These are phyloP conservation scores for Hiodon alosoides DNA, from an alignment of 2,113 vertebrate genomes.

Conservation along the genomic window DNA sequence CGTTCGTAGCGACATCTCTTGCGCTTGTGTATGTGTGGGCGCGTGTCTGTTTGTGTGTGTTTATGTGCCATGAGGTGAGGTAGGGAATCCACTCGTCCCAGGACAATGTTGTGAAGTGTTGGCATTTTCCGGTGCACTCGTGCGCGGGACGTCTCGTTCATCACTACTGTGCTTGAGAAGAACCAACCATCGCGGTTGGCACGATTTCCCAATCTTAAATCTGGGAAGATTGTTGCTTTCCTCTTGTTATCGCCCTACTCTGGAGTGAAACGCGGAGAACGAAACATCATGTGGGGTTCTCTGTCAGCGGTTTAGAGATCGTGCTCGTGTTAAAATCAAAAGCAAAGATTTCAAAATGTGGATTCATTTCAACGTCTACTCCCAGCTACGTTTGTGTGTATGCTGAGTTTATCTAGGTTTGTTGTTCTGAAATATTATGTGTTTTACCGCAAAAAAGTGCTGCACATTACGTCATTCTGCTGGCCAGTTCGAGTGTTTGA, in stretches of 20 bases:
- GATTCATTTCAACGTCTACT: too few relatives aligned
- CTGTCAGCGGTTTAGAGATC: too few relatives aligned
- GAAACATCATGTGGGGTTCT: neutral
- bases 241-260: neutral
- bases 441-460: slow-evolving; percentile 10
- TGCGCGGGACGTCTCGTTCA: neutral
- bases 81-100: neutral
- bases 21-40: neutral
- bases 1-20: too few relatives aligned
- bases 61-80: neutral
- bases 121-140: too few relatives aligned
- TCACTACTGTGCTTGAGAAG: slow-evolving; percentile 2
- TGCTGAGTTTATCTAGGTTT: too few relatives aligned
- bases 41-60: neutral
- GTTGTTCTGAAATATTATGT: neutral
- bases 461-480: slow-evolving; percentile 79
- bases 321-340: too few relatives aligned
- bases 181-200: neutral
- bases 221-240: too few relatives aligned
- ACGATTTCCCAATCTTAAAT: neutral
- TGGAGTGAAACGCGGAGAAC: neutral
- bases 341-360: too few relatives aligned
- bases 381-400: too few relatives aligned
- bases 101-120: neutral
- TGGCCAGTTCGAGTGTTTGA: slow-evolving; percentile 64